phyloP scores from a whole-genome alignment of 2,113 vertebrate genomes.

The Fregata magnificens region DNA sequence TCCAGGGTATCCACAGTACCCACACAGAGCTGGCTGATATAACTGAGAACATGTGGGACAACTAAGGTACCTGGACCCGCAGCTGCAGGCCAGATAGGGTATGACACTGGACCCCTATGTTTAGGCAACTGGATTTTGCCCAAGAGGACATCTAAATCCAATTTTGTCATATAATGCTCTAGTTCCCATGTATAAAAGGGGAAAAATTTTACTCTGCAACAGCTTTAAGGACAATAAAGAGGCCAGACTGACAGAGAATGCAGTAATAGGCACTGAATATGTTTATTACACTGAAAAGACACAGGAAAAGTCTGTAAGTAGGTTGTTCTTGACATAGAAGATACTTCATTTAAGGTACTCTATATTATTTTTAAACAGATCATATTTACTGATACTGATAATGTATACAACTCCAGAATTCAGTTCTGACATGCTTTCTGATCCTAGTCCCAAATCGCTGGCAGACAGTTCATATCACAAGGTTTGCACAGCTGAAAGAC shows the following conservation, averaged over 20 bases:
- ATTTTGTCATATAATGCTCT: not conserved
- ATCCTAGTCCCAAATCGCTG: not conserved
- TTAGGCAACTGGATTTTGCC: not conserved
- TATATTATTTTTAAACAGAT: not conserved
- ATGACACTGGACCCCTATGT: not conserved
- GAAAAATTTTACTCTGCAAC: not conserved
- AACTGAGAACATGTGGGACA: rapidly evolving
- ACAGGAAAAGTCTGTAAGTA: not conserved
- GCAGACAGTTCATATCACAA: not conserved
- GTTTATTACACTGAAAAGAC: not conserved
- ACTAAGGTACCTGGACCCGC: not conserved
- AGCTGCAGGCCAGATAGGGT: not conserved
- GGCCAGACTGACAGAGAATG: not conserved
- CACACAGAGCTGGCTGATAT: not conserved
- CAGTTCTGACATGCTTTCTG: not conserved
- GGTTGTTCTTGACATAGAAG: not conserved
- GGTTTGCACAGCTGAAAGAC: not conserved
- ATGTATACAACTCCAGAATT: not conserved
- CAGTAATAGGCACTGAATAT: not conserved
- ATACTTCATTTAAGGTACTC: not conserved
- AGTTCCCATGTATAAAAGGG: not conserved
- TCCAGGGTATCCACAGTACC: not conserved
- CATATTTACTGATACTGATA: not conserved
- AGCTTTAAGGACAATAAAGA: not conserved
- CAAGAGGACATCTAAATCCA: not conserved